Conservation (phyloP, 2,888 invertebrate species). For the Amblyjoppa proteus region DNA sequence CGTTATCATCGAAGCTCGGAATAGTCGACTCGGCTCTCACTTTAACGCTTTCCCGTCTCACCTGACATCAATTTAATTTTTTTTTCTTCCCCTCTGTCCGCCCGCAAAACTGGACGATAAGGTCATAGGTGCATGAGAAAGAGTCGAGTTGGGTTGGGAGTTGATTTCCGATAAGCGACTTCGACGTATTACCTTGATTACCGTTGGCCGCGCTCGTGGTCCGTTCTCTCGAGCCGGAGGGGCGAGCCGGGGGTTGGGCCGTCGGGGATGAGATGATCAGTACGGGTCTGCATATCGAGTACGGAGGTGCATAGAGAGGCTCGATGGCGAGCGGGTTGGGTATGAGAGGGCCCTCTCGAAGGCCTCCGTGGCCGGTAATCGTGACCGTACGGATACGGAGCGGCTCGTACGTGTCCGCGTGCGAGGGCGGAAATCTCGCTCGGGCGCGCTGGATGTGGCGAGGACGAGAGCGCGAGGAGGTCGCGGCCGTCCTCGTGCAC, state of each 20-base stretch:
- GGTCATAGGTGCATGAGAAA: conserved; percentile 28
- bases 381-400: conserved; percentile 5
- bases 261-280: conserved; percentile 38
- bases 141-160: conserved; percentile 38
- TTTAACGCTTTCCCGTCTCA: conserved; percentile 5
- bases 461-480: conserved; percentile 72
- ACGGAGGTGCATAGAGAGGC: conserved; percentile 52
- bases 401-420: conserved; percentile 8
- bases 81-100: conserved; percentile 27
- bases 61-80: conserved; percentile 51
- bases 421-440: conserved; percentile 61
- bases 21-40: not conserved
- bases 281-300: conserved; percentile 26
- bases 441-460: conserved; percentile 69
- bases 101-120: conserved; percentile 29
- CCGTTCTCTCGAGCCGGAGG: conserved; percentile 72
- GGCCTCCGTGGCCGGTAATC: conserved; percentile 28
- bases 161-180: conserved; percentile 76
- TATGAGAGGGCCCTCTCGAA: conserved; percentile 46
- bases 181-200: conserved; percentile 78
- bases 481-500: conserved; percentile 45
- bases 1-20: not conserved
- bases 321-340: conserved; percentile 53
- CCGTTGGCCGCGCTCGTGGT: conserved; percentile 73
- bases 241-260: not conserved